Base-by-base conservation (phyloP, 1,140 invertebrate species). In the Coptotermes formosanus region DNA sequence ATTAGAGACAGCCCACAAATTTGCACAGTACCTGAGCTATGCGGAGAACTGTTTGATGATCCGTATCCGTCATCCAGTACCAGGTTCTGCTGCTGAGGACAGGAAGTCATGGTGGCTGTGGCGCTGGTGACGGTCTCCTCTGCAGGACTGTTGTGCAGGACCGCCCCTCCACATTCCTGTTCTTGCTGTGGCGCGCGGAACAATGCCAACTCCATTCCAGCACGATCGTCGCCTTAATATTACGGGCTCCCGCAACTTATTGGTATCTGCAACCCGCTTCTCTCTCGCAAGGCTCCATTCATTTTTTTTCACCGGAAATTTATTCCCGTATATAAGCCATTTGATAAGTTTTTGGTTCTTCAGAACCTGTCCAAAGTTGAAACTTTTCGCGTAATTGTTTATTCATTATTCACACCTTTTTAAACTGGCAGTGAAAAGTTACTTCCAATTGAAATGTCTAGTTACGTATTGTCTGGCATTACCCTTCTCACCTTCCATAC, bases 11-110 rank as follows among this genome's bases (percentile, higher is more conserved):
- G 52, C 14, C 19, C 1, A 55, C 19, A 55, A 55, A 55, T 55
- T 12, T 55, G 2, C 7, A 55, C 52, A 19, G 89, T 88, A 92
- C 91, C 91, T 87, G 91, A 91, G 87, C 92, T 92, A 86, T 91
- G 90, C 11, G 92, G 92, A 16, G 91, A 92, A 88, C 91, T 92
- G 88, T 92, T 92, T n/a, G 90, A 92, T 43, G 91, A 92, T 48
- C 91, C 91, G 86, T 92, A 92, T 14, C 92, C 92, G 88, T 92
- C 92, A 87, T 92, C 92, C n/a, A 92, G 87, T 45, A 90, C 90
- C 9, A n/a, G 75, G 52, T 83, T 82, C 23, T 86, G 82, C n/a
- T 69, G 86, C 23, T 83, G 86, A 38, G 23, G 86, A 19, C 45
- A 30, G 12, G 45, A 32, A 7, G 83, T 38, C 48, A 55, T 55